Evolutionary conservation across 2,113 vertebrate species (phyloP), one percentile per base, ranked within the genome.

Genomic region (Fukomys damarensis): DNA sequence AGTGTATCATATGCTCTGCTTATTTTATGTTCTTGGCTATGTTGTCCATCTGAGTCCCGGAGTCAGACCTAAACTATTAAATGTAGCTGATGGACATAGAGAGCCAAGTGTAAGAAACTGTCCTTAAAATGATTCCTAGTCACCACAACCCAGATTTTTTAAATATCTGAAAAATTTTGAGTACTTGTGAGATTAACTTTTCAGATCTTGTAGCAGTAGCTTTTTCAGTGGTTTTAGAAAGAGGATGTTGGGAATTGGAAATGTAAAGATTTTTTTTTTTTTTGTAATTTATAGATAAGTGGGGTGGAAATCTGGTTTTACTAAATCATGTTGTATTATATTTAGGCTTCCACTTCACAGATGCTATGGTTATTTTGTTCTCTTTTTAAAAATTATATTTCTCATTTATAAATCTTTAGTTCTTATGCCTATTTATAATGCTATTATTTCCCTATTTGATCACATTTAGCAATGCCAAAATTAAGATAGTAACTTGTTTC

Each of bases 151-250:
- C 35, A 85, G 28, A 4, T 74, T 56, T 54, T 84, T 85, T 63
- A 54, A 66, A 43, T 66, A 63, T 54, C 90, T 81, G 3, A n/a
- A 54, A 87, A 41, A 35, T 61, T 68, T 41, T 54, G 38, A 74
- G 54, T 0, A 83, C 20, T 81, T 49, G 10, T 38, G 35, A 58
- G 35, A 12, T 49, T 54, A 22, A 56, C 41, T 66, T 3, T 24
- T 28, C 17, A 74, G 16, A 3, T 76, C 68, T 72, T 81, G 46
- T 3, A 85, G 17, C 66, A 74, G 24, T 70, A 43, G 56, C 17
- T 86, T 91, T 89, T 94, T 81, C 49, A 63, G 85, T 66, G 81
- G 66, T 93, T 94, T 66, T 59, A 70, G 38, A 91, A 82, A 72
- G 24, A 63, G 30, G 26, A 41, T 20, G 85, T 93, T 76, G 79